Percentiles rank a stretch among this genome's conserved stretches.
Conservation (phyloP, 2,888 invertebrate species). For the Tenodera sinensis region DNA sequence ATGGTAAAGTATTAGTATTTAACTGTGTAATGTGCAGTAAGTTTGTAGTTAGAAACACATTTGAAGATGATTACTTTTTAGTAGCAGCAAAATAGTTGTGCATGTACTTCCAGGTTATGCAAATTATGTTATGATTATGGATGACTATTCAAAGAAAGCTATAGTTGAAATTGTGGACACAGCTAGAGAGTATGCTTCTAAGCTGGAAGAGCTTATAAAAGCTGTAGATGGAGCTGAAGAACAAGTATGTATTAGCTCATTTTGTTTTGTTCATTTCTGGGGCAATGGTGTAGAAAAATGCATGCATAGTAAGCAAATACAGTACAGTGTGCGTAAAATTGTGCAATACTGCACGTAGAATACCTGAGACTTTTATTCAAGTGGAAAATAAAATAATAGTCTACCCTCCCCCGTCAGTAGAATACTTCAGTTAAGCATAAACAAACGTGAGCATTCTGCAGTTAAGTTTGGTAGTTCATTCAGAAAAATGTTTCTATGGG, state of each 20-base stretch:
- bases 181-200: conserved; percentile 27
- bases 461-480: no score
- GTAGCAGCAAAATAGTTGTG: not conserved
- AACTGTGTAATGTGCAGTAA: not conserved
- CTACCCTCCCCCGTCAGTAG: no score
- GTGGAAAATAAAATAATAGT: no score
- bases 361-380: no score
- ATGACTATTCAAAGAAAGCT: conserved; percentile 19
- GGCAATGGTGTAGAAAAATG: no score
- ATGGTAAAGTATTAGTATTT: not conserved
- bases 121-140: conserved; percentile 18
- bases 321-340: no score
- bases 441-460: no score
- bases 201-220: conserved; percentile 26
- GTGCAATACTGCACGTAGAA: no score
- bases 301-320: no score
- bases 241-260: conserved; percentile 16
- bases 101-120: not conserved
- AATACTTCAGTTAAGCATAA: no score
- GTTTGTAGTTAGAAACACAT: not conserved
- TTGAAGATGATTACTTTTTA: not conserved
- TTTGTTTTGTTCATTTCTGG: not conserved
- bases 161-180: conserved; percentile 25
- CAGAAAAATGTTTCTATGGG: no score
- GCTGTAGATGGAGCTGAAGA: conserved; percentile 23